These are phyloP conservation scores for Nomada lathburiana DNA, from an alignment of 2,888 invertebrate species.

Conservation along the genomic window DNA sequence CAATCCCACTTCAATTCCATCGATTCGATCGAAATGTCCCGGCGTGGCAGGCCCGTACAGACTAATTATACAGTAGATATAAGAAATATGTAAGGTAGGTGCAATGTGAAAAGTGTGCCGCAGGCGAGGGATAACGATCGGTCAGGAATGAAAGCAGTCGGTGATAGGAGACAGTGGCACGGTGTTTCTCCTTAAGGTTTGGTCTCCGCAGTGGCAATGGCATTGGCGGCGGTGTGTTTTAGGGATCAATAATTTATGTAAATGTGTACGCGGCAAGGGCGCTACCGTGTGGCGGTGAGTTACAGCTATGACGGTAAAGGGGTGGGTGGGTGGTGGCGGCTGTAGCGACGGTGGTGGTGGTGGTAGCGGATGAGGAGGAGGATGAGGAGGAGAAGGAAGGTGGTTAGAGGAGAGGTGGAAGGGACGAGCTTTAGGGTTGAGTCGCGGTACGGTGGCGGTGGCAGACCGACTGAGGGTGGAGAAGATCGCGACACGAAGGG, in stretches of 20 bases:
- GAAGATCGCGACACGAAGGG: conserved; percentile 84
- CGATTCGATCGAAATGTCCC: too few relatives aligned
- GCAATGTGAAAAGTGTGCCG: neutral
- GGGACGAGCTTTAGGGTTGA: conserved; percentile 68
- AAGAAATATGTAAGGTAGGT: too few relatives aligned
- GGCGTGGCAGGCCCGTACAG: too few relatives aligned
- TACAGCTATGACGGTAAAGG: conserved; percentile 78
- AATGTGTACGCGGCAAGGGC: conserved; percentile 84
- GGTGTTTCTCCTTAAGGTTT: conserved; percentile 71
- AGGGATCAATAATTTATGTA: conserved; percentile 85
- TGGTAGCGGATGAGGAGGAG: conserved; percentile 51
- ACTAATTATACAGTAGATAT: too few relatives aligned
- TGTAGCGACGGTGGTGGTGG: conserved; percentile 42
- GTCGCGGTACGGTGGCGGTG: conserved; percentile 68
- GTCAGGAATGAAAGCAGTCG: conserved; percentile 28
- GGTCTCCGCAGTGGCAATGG: conserved; percentile 78
- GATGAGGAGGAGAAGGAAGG: conserved; percentile 66
- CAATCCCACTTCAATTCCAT: too few relatives aligned
- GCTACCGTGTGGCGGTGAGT: conserved; percentile 84
- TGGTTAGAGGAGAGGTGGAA: conserved; percentile 65
- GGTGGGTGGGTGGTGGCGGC: conserved; percentile 58
- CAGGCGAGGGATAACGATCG: conserved; percentile 26
- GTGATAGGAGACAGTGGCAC: conserved; percentile 63
- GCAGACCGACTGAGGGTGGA: conserved; percentile 77
- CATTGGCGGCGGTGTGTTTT: conserved; percentile 82